Conservation (phyloP, 92 coral and sea anemone genomes). For the Porites cylindrica region DNA sequence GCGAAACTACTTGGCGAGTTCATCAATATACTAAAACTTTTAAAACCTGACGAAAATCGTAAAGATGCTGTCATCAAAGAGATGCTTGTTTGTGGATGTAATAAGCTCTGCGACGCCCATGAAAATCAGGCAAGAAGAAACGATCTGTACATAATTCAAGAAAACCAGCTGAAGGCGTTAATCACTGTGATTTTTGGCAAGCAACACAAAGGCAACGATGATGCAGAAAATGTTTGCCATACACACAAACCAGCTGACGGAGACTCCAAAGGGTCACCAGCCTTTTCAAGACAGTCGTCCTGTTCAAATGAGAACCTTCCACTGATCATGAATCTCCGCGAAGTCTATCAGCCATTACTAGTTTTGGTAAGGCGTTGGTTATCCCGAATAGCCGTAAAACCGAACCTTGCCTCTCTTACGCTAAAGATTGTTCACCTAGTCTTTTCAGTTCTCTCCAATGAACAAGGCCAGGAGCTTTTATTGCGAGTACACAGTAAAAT, state of each 20-base stretch:
- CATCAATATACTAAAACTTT: slow-evolving; percentile 15
- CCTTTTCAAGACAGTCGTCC: slow-evolving; percentile 4
- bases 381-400: background rate
- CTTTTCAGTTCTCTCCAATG: slow-evolving; percentile 1
- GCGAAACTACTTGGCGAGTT: slow-evolving; percentile 74
- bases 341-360: slow-evolving; percentile 17
- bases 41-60: slow-evolving; percentile 17
- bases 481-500: background rate
- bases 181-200: slow-evolving; percentile 52
- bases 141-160: slow-evolving; percentile 53
- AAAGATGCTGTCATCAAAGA: slow-evolving; percentile 33
- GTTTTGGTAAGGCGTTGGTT: slow-evolving; percentile 31
- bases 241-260: too few species aligned
- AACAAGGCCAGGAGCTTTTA: background rate
- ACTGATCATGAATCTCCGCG: background rate
- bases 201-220: background rate
- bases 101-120: slow-evolving; percentile 23
- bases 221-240: too few species aligned
- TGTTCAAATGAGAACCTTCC: slow-evolving; percentile 39
- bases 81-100: slow-evolving; percentile 36
- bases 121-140: background rate
- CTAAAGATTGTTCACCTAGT: background rate
- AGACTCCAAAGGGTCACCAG: background rate
- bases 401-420: slow-evolving; percentile 4
- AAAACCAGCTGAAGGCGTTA: slow-evolving; percentile 25